These are phyloP conservation scores for Mesochorus sp. DNA, from an alignment of 2,888 invertebrate genomes.

Conservation along the genomic window DNA sequence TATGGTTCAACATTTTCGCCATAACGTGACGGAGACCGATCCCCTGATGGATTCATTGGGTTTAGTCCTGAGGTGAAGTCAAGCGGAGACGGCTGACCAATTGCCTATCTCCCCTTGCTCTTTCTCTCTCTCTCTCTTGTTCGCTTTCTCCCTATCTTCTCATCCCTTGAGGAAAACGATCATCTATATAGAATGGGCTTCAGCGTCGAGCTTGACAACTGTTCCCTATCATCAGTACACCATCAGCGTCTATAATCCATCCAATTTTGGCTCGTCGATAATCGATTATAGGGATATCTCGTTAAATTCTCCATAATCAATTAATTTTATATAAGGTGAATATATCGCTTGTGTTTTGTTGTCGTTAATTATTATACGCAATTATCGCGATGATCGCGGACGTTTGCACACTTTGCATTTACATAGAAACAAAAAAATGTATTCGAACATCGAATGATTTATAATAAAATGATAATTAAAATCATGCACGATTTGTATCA, in stretches of 20 bases:
- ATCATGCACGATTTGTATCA: too few species aligned
- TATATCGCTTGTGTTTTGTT: too few species aligned
- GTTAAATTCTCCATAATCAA: neutral
- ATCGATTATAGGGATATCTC: constrained; percentile 31
- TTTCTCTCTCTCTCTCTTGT: neutral
- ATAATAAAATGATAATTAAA: too few species aligned
- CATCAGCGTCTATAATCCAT: constrained; percentile 13
- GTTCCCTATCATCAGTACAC: neutral
- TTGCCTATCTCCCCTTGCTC: constrained; percentile 10
- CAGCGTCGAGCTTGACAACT: constrained; percentile 14
- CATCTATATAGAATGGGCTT: neutral
- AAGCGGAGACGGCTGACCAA: constrained; percentile 46
- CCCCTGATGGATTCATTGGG: too few species aligned
- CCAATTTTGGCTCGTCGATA: constrained; percentile 16
- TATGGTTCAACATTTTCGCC: too few species aligned
- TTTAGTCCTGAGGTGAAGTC: constrained; percentile 29
- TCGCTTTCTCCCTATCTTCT: too few species aligned
- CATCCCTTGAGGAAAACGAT: neutral
- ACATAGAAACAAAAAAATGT: neutral
- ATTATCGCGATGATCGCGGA: too few species aligned
- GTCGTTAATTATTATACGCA: too few species aligned
- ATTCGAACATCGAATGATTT: too few species aligned
- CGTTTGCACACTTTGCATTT: too few species aligned
- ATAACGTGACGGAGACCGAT: too few species aligned
- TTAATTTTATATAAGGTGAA: too few species aligned